Conservation (phyloP, 2,888 invertebrate genomes). For the Eugnorisma glareosa region DNA sequence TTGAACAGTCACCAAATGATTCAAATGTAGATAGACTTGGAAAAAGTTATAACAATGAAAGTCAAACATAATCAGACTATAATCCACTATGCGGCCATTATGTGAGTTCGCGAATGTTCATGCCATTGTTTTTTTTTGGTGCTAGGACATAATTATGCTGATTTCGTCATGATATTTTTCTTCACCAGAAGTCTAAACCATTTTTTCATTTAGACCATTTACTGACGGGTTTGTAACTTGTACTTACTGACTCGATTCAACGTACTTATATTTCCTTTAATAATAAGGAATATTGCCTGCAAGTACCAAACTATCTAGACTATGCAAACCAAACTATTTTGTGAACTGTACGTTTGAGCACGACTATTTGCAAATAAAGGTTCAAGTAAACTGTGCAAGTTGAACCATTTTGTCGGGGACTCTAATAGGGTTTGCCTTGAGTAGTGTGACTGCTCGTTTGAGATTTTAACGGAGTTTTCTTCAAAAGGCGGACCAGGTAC, state of each 20-base stretch:
- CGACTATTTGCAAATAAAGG: constrained; percentile 57
- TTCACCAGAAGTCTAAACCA: background rate
- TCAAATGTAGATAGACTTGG: background rate
- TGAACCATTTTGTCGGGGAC: constrained; percentile 57
- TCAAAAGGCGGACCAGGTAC: background rate
- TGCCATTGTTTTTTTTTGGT: background rate
- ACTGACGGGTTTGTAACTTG: background rate
- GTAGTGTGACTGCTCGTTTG: constrained; percentile 36
- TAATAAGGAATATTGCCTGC: background rate
- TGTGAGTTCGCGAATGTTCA: background rate
- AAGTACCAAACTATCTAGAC: background rate
- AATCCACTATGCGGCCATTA: background rate
- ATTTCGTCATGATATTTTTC: background rate
- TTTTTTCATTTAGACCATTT: background rate
- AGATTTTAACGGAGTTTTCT: constrained; percentile 32
- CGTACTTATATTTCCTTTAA: background rate
- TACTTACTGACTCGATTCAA: background rate
- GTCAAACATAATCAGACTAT: background rate
- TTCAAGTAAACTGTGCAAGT: constrained; percentile 56
- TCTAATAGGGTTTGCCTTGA: constrained; percentile 66
- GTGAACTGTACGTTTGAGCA: constrained; percentile 39
- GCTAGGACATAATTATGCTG: background rate
- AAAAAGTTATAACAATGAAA: background rate
- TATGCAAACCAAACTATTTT: constrained; percentile 10
- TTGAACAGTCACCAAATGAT: background rate